Evolutionary conservation across 2,797 vertebrate genomes (phyloP).

Genomic region (Lemur catta): DNA sequence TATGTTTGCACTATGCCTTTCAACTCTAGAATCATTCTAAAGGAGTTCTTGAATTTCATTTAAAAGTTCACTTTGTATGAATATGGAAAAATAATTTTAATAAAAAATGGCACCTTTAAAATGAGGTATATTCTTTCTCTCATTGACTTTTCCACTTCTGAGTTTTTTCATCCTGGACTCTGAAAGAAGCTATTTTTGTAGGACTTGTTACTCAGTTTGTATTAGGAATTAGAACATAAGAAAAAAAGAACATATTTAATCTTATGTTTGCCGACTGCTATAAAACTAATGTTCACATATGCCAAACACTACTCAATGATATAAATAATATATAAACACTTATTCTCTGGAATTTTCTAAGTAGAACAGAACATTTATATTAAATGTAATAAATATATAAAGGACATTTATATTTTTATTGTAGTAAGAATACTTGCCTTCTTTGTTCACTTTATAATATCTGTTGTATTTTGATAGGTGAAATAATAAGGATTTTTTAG

Average conservation of each 20-base stretch:
- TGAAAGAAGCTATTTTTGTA: constrained; percentile 42
- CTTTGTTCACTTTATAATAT: background rate
- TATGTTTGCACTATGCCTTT: constrained; percentile 45
- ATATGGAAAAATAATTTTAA: constrained; percentile 66
- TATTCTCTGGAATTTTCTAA: constrained; percentile 18
- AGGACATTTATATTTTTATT: background rate
- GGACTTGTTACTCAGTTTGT: constrained; percentile 8
- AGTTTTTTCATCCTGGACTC: background rate
- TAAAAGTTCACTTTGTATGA: constrained; percentile 63
- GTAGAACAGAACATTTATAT: background rate
- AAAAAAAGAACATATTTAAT: background rate
- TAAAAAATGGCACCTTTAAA: constrained; percentile 63
- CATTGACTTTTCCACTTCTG: constrained; percentile 26
- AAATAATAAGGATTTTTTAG: background rate
- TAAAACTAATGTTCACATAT: constrained; percentile 23
- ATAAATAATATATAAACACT: constrained; percentile 14
- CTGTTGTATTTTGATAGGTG: background rate
- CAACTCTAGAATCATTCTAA: constrained; percentile 19
- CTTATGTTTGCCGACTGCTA: background rate
- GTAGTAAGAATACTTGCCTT: constrained; percentile 12
- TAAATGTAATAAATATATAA: background rate
- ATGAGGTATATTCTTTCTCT: constrained; percentile 5
- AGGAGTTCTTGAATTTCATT: constrained; percentile 45
- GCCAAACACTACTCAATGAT: background rate
- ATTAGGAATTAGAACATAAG: constrained; percentile 21